Percentiles rank a stretch among this genome's conserved stretches.
Evolutionary conservation across 2,113 vertebrate species (phyloP).

Genomic region (Pteronura brasiliensis): DNA sequence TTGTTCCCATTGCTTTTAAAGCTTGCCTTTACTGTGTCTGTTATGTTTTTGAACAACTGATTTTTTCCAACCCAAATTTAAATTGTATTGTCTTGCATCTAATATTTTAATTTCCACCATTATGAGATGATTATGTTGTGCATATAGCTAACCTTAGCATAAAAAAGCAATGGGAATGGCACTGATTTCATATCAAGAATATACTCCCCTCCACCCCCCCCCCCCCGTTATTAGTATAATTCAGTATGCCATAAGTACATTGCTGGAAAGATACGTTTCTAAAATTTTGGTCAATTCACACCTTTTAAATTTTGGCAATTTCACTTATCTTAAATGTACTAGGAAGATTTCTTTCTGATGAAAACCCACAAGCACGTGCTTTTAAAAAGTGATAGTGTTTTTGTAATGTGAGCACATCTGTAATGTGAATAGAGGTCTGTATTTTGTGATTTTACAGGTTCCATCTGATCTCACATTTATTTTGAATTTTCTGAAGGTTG

Average conservation of each 20-base stretch:
- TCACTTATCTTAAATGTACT: neutral
- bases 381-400: neutral
- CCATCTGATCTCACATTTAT: neutral
- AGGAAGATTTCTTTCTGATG: neutral
- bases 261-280: neutral
- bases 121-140: neutral
- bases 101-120: neutral
- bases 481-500: neutral
- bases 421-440: neutral
- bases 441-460: neutral
- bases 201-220: too few species aligned
- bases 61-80: neutral
- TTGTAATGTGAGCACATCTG: neutral
- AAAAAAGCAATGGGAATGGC: neutral
- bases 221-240: neutral
- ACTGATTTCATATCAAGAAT: neutral
- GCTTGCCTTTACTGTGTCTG: neutral
- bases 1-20: conserved; percentile 21
- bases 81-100: neutral
- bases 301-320: neutral
- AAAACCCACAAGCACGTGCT: neutral
- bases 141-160: neutral
- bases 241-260: neutral
- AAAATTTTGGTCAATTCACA: neutral
- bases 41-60: neutral